phyloP scores from a whole-genome alignment of 2,113 vertebrate species.

The Heloderma charlesbogerti region DNA sequence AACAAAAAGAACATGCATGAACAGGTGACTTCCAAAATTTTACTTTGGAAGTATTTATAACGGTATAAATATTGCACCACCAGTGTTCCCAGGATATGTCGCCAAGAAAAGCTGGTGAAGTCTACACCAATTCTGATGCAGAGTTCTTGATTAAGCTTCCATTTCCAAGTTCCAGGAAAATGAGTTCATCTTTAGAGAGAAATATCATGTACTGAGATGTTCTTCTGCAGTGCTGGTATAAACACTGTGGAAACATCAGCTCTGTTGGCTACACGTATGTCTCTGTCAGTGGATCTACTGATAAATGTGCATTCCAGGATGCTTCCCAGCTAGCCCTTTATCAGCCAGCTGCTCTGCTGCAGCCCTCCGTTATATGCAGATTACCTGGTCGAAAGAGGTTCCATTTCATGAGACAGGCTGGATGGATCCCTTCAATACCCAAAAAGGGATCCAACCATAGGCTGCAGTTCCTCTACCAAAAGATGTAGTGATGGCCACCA shows the following conservation, averaged over 20 bases:
- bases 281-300: neutral
- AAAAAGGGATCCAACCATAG: neutral
- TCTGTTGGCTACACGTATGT: neutral
- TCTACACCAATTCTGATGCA: neutral
- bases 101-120: neutral
- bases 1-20: slow-evolving; percentile 41
- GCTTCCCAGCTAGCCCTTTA: neutral
- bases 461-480: too few species aligned
- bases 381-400: neutral
- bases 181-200: neutral
- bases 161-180: neutral
- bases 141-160: neutral
- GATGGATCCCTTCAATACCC: neutral
- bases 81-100: neutral
- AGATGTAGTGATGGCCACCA: too few species aligned
- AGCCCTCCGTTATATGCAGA: neutral
- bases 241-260: neutral
- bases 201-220: neutral
- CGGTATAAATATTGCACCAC: neutral
- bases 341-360: neutral
- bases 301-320: neutral
- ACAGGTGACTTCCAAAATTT: slow-evolving; percentile 11
- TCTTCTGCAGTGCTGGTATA: neutral
- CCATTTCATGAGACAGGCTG: neutral
- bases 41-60: neutral